Conservation (phyloP, 1,140 invertebrate genomes). For the Panulirus ornatus region DNA sequence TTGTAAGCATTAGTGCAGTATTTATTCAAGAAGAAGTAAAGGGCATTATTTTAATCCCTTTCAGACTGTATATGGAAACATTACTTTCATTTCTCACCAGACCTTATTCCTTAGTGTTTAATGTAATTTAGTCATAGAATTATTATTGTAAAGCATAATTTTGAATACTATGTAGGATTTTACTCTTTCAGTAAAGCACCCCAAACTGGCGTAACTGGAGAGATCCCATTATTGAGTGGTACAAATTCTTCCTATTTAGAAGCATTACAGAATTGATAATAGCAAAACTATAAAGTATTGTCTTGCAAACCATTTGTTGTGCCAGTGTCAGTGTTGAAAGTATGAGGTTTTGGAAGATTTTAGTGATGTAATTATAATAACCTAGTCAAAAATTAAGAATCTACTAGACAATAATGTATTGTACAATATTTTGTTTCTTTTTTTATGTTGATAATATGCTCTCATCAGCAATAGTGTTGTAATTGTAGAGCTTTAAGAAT, state of each 20-base stretch:
- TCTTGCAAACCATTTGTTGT: too few relatives aligned
- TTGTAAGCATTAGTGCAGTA: conserved; percentile 23
- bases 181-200: background rate
- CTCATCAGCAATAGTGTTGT: too few relatives aligned
- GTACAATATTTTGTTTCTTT: too few relatives aligned
- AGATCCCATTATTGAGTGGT: background rate
- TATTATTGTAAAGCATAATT: background rate
- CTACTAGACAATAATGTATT: too few relatives aligned
- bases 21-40: background rate
- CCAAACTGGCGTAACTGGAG: background rate
- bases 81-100: background rate
- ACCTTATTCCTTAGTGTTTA: background rate
- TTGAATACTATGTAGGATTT: background rate
- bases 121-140: background rate
- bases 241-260: background rate
- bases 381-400: too few relatives aligned
- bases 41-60: conserved; percentile 12
- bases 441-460: too few relatives aligned
- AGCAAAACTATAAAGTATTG: too few relatives aligned
- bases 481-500: too few relatives aligned
- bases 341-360: too few relatives aligned
- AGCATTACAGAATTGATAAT: too few relatives aligned
- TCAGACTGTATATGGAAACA: background rate
- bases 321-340: too few relatives aligned
- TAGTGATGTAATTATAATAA: too few relatives aligned